A percentile compares a stretch with the other conserved stretches of the same genome.
Conservation (phyloP, 2,113 vertebrate species). For the Bubo blakistoni region DNA sequence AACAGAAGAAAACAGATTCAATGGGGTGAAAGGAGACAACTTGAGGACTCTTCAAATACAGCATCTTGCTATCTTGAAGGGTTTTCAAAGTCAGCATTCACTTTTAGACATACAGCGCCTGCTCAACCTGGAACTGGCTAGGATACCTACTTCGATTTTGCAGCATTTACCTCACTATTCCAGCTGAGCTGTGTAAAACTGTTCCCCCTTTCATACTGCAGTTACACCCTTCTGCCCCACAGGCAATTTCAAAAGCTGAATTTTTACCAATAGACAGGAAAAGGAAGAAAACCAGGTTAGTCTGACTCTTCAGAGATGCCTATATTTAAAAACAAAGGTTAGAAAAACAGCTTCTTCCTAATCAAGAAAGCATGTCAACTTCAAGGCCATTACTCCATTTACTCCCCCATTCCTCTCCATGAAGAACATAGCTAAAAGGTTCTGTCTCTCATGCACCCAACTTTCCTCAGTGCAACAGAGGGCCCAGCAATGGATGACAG, state of each 20-base stretch:
- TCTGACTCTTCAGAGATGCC: background rate
- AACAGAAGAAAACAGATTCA: background rate
- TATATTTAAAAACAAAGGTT: background rate
- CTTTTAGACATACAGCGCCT: background rate
- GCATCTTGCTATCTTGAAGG: background rate
- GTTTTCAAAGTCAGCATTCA: background rate
- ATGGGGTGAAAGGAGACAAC: background rate
- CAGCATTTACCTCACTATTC: background rate
- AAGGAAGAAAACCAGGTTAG: background rate
- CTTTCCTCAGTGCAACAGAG: background rate
- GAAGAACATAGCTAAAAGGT: background rate
- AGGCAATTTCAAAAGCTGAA: background rate
- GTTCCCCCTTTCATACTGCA: background rate
- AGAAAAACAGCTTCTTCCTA: background rate
- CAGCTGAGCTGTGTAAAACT: accelerated
- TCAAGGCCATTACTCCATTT: background rate
- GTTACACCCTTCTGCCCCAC: background rate
- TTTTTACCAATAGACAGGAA: background rate
- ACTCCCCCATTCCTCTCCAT: background rate
- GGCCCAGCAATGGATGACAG: background rate
- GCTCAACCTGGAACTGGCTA: background rate
- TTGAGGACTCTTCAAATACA: background rate
- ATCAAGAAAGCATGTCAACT: background rate
- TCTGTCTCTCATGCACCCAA: background rate
- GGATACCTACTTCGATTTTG: background rate